Base-by-base conservation (phyloP, 2,113 vertebrate species). In the Hydrochoerus hydrochaeris region DNA sequence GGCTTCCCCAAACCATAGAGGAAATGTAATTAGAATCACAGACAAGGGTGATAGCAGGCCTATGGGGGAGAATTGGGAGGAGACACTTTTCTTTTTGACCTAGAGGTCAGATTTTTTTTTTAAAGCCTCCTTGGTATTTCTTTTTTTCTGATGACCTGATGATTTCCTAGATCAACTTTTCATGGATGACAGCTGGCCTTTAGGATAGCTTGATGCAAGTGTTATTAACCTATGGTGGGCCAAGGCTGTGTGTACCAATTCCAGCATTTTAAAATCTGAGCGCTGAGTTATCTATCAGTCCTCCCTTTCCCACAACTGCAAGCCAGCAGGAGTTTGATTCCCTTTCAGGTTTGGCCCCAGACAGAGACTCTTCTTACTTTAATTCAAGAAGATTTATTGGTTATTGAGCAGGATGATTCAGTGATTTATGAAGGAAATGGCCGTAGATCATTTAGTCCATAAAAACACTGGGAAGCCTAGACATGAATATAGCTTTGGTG, bases 241-340 rank as follows among this genome's bases (percentile, higher is more conserved):
- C 44, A 94, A 69, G 82, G 38, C 13, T 88, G 28, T 90, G 10
- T 63, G 69, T 77, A 30, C 58, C 81, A 41, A 84, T n/a, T 75
- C 44, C 57, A 91, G 38, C 13, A 2, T 65, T 85, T 95, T 92
- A 77, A 95, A 95, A 88, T 7, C 5, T 82, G 71, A 89, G 8
- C 69, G 41, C 38, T 44, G 62, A 89, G n/a, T 94, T 94, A 41
- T 97, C n/a, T 94, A 41, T 97, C n/a, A 86, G 83, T 80, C 30
- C 7, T 62, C 41, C 38, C n/a, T 41, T 22, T 84, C 52, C 44
- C 63, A 46, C 46, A 84, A 80, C 8, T 38, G 71, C 9, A 92
- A 71, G 60, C 44, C 93, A 52, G 88, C 77, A 88, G 26, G 38
- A 89, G 88, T 89, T 93, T 85, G 60, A 91, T 58, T 22, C 58